These are phyloP conservation scores for Nerophis ophidion DNA, from an alignment of 2,113 vertebrate species.

Conservation along the genomic window DNA sequence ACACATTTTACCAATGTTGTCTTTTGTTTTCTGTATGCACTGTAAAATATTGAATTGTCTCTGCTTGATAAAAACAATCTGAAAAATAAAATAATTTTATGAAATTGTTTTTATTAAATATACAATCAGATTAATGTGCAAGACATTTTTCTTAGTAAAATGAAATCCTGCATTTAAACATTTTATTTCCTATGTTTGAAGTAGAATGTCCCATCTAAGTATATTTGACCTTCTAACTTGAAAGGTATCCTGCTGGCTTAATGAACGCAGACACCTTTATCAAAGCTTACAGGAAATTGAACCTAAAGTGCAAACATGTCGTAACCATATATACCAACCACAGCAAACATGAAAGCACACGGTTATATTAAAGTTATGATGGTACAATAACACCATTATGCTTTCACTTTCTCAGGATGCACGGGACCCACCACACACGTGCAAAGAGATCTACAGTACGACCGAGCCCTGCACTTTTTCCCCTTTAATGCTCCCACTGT, in stretches of 20 bases:
- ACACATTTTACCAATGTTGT: too few species aligned
- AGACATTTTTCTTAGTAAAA: too few species aligned
- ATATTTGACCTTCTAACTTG: not conserved
- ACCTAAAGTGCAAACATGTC: not conserved
- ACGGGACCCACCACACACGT: slow-evolving; percentile 28
- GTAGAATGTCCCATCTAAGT: too few species aligned
- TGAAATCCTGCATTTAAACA: too few species aligned
- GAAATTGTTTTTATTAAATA: too few species aligned
- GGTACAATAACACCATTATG: slow-evolving; percentile 44
- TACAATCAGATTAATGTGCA: too few species aligned
- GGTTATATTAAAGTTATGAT: slow-evolving; percentile 26
- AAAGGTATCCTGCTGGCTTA: not conserved
- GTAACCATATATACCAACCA: not conserved
- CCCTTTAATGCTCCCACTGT: slow-evolving; percentile 58
- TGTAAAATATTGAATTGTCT: too few species aligned
- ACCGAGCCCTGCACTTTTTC: slow-evolving; percentile 21
- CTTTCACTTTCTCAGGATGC: slow-evolving; percentile 33
- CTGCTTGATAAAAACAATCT: too few species aligned
- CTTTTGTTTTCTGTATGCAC: too few species aligned
- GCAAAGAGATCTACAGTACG: slow-evolving; percentile 10
- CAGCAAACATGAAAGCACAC: slow-evolving; percentile 3
- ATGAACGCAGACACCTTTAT: not conserved
- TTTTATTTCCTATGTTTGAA: too few species aligned
- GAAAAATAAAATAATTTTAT: too few species aligned
- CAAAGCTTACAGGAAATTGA: not conserved